These are phyloP conservation scores for Trachelus tabidus DNA, from an alignment of 2,888 invertebrate species.

Conservation along the genomic window DNA sequence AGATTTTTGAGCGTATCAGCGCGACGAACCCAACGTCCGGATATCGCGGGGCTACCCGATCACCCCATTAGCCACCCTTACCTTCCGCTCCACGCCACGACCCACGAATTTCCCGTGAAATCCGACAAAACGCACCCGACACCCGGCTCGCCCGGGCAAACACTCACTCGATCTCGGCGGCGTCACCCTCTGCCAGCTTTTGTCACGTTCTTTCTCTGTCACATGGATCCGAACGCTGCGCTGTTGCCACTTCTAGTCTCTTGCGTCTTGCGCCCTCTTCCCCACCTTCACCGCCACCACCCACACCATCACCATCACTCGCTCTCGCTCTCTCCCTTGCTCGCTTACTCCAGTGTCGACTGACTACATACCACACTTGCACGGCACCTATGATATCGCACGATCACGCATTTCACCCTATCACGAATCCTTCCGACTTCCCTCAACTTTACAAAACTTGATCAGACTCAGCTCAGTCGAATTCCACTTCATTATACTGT, in stretches of 20 bases:
- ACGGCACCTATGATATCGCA: neutral
- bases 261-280: neutral
- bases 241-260: conserved; percentile 49
- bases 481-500: neutral
- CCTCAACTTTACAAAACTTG: neutral
- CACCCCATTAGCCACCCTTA: conserved; percentile 23
- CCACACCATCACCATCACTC: neutral
- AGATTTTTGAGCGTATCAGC: neutral
- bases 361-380: neutral
- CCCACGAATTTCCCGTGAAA: conserved; percentile 35
- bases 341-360: neutral
- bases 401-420: neutral
- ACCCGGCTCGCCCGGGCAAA: conserved; percentile 62
- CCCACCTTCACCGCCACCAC: neutral
- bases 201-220: conserved; percentile 65
- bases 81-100: conserved; percentile 42
- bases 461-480: conserved; percentile 1
- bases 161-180: conserved; percentile 59
- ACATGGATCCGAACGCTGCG: conserved; percentile 57
- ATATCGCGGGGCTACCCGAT: conserved; percentile 6
- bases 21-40: conserved; percentile 14
- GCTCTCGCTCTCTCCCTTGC: neutral
- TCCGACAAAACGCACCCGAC: conserved; percentile 47
- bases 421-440: neutral
- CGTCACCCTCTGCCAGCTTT: conserved; percentile 63